phyloP scores from a whole-genome alignment of 2,113 vertebrate species.

The Nothobranchius furzeri region DNA sequence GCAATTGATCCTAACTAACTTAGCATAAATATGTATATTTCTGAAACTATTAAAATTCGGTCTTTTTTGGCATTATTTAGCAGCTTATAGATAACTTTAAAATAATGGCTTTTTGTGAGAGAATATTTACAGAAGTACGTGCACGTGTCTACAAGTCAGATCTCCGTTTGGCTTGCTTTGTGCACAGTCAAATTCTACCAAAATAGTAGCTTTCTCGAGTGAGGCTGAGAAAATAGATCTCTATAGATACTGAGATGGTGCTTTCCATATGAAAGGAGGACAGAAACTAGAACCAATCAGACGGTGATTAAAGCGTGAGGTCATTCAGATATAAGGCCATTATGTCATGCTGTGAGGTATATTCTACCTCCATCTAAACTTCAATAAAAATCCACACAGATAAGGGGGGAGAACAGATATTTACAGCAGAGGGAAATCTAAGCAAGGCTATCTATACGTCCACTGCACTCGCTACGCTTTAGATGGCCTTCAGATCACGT shows the following conservation, averaged over 20 bases:
- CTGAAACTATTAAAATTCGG: constrained; percentile 58
- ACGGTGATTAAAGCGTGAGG: constrained; percentile 77
- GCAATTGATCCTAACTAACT: constrained; percentile 45
- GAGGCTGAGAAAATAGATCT: constrained; percentile 78
- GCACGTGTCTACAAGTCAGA: constrained; percentile 57
- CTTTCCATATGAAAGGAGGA: constrained; percentile 71
- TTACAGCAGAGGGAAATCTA: constrained; percentile 76
- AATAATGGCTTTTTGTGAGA: constrained; percentile 78
- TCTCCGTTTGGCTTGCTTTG: constrained; percentile 66
- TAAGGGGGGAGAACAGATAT: constrained; percentile 62
- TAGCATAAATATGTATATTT: constrained; percentile 50
- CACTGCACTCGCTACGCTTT: constrained; percentile 52
- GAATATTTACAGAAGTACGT: constrained; percentile 66
- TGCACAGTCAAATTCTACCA: constrained; percentile 72
- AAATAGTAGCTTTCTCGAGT: constrained; percentile 76
- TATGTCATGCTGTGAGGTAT: constrained; percentile 90
- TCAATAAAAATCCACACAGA: constrained; percentile 50
- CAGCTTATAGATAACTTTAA: constrained; percentile 79
- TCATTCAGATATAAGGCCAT: constrained; percentile 84
- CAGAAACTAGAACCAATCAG: constrained; percentile 60
- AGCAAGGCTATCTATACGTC: constrained; percentile 69
- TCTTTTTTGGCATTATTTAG: constrained; percentile 82
- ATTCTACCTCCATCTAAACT: constrained; percentile 66
- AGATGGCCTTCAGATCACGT: constrained; percentile 60
- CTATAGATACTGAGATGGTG: constrained; percentile 72